Evolutionary conservation across 2,888 invertebrate genomes (phyloP), one percentile per base, ranked within the genome.

Genomic region (Tanaodytes sp.): DNA sequence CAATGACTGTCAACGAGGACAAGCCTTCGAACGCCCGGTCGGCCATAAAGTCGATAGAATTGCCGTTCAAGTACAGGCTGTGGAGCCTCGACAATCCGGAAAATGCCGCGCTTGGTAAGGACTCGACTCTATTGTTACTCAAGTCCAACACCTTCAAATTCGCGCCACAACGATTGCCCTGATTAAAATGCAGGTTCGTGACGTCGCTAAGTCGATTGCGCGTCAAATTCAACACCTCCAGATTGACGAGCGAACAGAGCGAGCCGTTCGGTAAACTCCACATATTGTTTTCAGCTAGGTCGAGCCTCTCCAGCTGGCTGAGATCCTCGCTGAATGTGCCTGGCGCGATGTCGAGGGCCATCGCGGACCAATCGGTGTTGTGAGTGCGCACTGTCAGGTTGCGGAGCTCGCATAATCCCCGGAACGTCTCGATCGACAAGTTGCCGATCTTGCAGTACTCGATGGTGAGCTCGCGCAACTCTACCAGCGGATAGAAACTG

Each of bases 361-460:
- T 92, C 51, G 92, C 90, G 36, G 92, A 91, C 92, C 93, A 93
- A 82, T 93, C 92, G 37, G 92, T 93, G 85, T 93, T 93, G 86
- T 93, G 93, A 49, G 93, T 93, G 78, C 92, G 89, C 73, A 95
- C 89, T 40, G 94, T 93, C 63, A 95, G 87, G 83, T 93, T 92
- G 74, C 92, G 88, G 69, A 95, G 87, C 82, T 93, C 91, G 64
- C 91, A 90, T 37, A 94, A 88, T 42, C 93, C 93, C 40, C 90
- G 89, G 80, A 95, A 93, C n/a, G 94, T 92, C 61, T 92, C 93
- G 77, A 92, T 91, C 65, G 93, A 92, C 63, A 94, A 87, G 81
- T 93, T 93, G 59, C 92, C 91, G 71, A 94, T 92, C 86, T 93
- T 93, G 85, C 94, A 94, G 82, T 91, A 92, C 82, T 93, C 93